A percentile compares a stretch with the other conserved stretches of the same genome.
Conservation (phyloP, 2,888 invertebrate genomes). For the Oxyteleia sp. region DNA sequence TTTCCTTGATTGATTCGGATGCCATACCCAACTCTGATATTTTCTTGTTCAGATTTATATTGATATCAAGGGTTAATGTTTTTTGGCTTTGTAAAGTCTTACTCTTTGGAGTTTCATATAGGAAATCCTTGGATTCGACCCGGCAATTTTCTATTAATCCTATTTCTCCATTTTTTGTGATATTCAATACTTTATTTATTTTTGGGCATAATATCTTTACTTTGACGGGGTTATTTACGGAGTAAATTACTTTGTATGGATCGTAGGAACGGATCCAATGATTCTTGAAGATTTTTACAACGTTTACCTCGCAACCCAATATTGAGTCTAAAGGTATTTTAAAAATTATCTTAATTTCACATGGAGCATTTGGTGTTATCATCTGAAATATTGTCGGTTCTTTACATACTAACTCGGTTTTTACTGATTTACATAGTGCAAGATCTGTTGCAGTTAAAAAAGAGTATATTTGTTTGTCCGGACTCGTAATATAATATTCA, state of each 20-base stretch:
- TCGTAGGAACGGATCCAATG: background rate
- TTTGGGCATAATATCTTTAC: background rate
- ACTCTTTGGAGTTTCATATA: too few species aligned
- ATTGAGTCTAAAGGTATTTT: background rate
- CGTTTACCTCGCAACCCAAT: background rate
- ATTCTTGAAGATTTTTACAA: background rate
- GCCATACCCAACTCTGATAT: too few species aligned
- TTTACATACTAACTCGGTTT: background rate
- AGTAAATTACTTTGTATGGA: background rate
- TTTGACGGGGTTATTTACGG: background rate
- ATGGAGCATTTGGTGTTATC: background rate
- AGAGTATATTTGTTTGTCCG: background rate
- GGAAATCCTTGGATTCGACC: too few species aligned
- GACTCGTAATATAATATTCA: background rate
- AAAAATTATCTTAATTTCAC: background rate
- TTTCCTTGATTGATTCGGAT: too few species aligned
- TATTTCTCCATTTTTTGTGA: too few species aligned
- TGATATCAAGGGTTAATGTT: too few species aligned
- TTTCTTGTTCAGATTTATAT: too few species aligned
- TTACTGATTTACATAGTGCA: background rate
- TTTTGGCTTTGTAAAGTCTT: too few species aligned
- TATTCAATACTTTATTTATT: too few species aligned
- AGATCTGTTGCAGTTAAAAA: background rate
- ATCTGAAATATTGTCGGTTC: background rate
- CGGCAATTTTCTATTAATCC: too few species aligned